phyloP scores from a whole-genome alignment of 1,140 invertebrate species.

The Drosophila lowei region DNA sequence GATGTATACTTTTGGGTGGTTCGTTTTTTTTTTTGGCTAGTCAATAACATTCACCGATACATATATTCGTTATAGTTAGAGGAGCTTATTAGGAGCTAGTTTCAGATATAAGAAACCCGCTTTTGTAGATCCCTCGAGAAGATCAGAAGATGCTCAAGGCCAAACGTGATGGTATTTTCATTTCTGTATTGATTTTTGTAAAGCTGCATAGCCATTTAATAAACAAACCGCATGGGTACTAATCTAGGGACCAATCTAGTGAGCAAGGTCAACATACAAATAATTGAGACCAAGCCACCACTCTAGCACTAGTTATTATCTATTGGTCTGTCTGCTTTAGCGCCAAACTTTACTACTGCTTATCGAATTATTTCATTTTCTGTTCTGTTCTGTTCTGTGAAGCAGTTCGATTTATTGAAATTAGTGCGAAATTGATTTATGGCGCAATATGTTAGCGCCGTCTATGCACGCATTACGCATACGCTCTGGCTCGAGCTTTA shows the following conservation, averaged over 20 bases:
- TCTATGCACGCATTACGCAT: slow-evolving; percentile 32
- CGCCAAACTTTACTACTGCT: slow-evolving; percentile 6
- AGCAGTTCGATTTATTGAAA: slow-evolving; percentile 66
- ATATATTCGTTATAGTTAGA: too few relatives aligned
- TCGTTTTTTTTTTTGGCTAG: too few relatives aligned
- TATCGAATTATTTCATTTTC: slow-evolving; percentile 36
- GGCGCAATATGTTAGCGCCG: slow-evolving; percentile 62
- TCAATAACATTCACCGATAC: too few relatives aligned
- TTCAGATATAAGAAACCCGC: too few relatives aligned
- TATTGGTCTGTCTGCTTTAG: slow-evolving; percentile 1
- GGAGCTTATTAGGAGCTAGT: too few relatives aligned
- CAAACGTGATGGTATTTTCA: too few relatives aligned
- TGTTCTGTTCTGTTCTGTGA: slow-evolving; percentile 24
- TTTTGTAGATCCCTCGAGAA: too few relatives aligned
- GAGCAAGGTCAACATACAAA: slow-evolving; percentile 7
- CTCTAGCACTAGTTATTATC: too few relatives aligned
- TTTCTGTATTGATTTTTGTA: too few relatives aligned
- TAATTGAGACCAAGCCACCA: slow-evolving; percentile 1
- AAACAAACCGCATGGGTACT: background rate
- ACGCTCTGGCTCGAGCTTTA: slow-evolving; percentile 35
- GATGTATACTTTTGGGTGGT: too few relatives aligned
- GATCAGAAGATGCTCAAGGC: too few relatives aligned
- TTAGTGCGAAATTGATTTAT: slow-evolving; percentile 77
- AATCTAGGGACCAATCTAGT: background rate
- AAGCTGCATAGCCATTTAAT: too few relatives aligned